Base-by-base conservation (phyloP, 2,113 vertebrate species). In the Lonchura striata region DNA sequence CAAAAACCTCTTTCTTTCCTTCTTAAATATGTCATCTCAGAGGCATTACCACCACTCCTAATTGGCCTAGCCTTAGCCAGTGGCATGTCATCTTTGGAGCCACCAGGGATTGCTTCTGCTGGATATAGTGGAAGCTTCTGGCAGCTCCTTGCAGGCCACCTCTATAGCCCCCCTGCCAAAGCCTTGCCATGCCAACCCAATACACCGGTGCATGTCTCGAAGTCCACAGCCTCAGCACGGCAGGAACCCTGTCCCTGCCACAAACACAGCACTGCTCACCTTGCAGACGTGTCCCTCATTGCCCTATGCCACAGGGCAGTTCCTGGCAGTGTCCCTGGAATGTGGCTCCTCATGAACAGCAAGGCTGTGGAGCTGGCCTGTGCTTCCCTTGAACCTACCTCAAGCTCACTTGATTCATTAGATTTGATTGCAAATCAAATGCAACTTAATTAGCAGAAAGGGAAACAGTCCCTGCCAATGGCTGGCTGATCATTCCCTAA, bases 271-370 rank as follows among this genome's bases (percentile, higher is more conserved):
- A 3, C 83, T 83, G 70, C 74, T 54, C 11, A 1, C 20, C 56
- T 27, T 30, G 35, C 60, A n/a, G 37, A 18, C 0, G 0, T 6
- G 25, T 18, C 64, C 35, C 50, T 46, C 4, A 1, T 0, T 57
- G 7, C 2, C 53, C 33, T 7, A 22, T 39, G 70, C 42, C 25
- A 5, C 56, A 24, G 60, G 37, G 27, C 4, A 0, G 2, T 1
- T 83, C 68, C 61, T 3, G 0, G 4, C 3, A 0, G 30, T 7
- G 19, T 9, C 46, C 54, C 65, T 3, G 6, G 50, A 17, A 6
- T 14, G 10, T 6, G 0, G 63, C 33, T 81, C 39, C 18, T 25
- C 27, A 13, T 9, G 28, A n/a, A 11, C 42, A 46, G 37, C 11
- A 0, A 66, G 64, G 15, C 21, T 7, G 1, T 22, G 30, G 44